phyloP scores from a whole-genome alignment of 2,797 vertebrate species.

The Gila robusta region DNA sequence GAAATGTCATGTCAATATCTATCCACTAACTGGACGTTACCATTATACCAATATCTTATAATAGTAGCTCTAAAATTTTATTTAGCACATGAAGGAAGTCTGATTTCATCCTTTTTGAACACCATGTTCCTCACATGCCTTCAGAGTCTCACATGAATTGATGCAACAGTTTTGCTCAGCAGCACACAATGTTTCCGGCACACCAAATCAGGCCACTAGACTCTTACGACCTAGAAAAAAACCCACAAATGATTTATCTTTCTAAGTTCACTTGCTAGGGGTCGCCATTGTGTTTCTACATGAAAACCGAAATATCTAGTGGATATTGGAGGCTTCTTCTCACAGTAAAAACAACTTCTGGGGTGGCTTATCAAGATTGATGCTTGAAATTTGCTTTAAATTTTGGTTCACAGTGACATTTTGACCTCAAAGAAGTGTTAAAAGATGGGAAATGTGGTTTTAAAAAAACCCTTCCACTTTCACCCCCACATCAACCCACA shows the following conservation, averaged over 20 bases:
- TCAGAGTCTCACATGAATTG: neutral
- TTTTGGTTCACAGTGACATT: neutral
- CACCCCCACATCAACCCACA: constrained; percentile 12
- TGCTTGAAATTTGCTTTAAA: neutral
- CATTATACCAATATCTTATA: neutral
- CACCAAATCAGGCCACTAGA: constrained; percentile 8
- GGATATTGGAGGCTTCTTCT: neutral
- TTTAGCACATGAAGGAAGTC: neutral
- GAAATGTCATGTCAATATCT: neutral
- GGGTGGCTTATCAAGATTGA: neutral
- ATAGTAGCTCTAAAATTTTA: neutral
- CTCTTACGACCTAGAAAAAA: constrained; percentile 8
- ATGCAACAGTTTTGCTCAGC: constrained; percentile 9
- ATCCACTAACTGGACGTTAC: neutral
- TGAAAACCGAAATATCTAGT: neutral
- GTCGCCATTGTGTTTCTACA: constrained; percentile 18
- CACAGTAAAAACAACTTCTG: neutral
- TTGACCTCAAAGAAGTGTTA: neutral
- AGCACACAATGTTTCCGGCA: neutral
- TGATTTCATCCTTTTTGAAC: neutral
- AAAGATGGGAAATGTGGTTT: constrained; percentile 40
- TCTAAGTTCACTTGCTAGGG: neutral
- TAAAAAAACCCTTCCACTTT: constrained; percentile 44
- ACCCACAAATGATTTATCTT: neutral
- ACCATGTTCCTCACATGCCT: neutral